Evolutionary conservation across 2,113 vertebrate genomes (phyloP).

Genomic region (Isurus oxyrinchus): DNA sequence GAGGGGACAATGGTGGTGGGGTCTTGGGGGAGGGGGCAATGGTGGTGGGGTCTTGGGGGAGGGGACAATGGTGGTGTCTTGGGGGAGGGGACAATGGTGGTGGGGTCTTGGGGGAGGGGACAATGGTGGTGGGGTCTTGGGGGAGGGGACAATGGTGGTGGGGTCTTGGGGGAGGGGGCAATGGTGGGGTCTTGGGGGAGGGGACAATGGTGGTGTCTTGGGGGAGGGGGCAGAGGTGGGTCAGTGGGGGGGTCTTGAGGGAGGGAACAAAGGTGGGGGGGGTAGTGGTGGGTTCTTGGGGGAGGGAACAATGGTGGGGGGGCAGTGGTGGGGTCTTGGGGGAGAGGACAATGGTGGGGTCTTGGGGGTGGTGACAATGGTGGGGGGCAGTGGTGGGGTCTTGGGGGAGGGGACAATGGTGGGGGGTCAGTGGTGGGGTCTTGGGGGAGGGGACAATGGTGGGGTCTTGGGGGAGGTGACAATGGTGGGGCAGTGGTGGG

Average conservation of each 20-base stretch:
- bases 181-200: background rate
- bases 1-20: background rate
- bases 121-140: background rate
- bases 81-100: background rate
- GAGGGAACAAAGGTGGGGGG: background rate
- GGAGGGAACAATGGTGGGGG: no score
- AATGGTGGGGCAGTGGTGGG: conserved; percentile 47
- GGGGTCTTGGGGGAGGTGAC: conserved; percentile 39
- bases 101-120: no score
- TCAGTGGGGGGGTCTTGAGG: no score
- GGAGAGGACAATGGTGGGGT: background rate
- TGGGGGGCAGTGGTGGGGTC: background rate
- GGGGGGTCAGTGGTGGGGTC: no score
- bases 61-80: background rate
- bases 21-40: background rate
- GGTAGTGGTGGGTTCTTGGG: background rate
- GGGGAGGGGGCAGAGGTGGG: background rate
- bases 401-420: background rate
- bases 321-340: background rate
- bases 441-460: conserved; percentile 39
- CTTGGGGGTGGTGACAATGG: no score
- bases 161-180: background rate
- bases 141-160: background rate
- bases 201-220: no score
- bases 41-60: background rate